A percentile compares a stretch with the other conserved stretches of the same genome.
These are phyloP conservation scores for Prietella phreatophila DNA, from an alignment of 2,113 vertebrate species.

Conservation along the genomic window DNA sequence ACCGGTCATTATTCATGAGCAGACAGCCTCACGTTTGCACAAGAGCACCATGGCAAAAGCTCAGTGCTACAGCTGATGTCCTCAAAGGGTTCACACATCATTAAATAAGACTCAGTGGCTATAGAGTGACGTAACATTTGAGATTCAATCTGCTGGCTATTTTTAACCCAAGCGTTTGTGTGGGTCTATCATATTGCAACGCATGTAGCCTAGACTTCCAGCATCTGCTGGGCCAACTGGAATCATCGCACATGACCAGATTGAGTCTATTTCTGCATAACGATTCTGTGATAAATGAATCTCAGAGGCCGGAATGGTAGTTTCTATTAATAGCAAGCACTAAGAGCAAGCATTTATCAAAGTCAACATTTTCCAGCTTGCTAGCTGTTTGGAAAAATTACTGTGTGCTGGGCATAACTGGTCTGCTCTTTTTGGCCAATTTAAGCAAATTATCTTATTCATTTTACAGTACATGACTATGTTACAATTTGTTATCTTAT, in stretches of 20 bases:
- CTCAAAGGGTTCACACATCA: background rate
- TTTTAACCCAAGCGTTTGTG: background rate
- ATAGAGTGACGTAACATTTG: background rate
- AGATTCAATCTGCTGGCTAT: background rate
- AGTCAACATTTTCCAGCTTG: background rate
- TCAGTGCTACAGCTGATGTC: background rate
- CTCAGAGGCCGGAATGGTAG: background rate
- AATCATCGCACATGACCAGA: background rate
- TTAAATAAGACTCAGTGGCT: background rate
- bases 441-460: background rate
- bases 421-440: background rate
- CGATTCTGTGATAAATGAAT: slow-evolving; percentile 16
- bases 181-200: background rate
- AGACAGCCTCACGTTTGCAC: background rate
- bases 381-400: background rate
- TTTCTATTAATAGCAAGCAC: background rate
- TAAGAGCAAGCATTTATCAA: background rate
- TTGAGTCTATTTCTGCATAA: slow-evolving; percentile 16
- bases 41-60: background rate
- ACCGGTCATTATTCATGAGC: background rate
- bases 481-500: too few relatives aligned
- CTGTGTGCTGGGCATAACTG: background rate
- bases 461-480: background rate
- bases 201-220: background rate
- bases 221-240: background rate